These are phyloP conservation scores for Drosophila santomea DNA, from an alignment of 1,140 invertebrate species.

Conservation along the genomic window DNA sequence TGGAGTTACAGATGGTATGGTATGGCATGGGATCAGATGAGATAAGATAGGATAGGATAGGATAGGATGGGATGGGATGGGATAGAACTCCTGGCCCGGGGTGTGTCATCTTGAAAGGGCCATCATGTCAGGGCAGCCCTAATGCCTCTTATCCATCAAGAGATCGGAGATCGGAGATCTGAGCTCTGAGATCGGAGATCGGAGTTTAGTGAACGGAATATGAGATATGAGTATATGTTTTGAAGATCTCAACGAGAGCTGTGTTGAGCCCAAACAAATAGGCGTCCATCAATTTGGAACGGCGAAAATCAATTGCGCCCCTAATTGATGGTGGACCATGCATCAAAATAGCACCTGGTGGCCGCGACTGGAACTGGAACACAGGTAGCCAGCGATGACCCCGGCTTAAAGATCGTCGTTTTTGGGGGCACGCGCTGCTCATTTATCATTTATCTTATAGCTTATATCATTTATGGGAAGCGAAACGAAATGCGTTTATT, in stretches of 20 bases:
- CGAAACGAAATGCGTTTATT: slow-evolving; percentile 22
- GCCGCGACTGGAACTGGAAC: slow-evolving; percentile 25
- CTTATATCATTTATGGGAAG: too few relatives aligned
- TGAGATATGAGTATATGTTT: background rate
- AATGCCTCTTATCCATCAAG: slow-evolving; percentile 65
- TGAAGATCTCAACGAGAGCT: background rate
- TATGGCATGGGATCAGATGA: background rate
- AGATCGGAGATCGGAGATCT: slow-evolving; percentile 1
- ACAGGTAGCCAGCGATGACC: slow-evolving; percentile 59
- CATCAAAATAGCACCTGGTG: slow-evolving; percentile 80
- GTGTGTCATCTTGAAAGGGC: slow-evolving; percentile 27
- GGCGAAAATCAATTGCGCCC: slow-evolving; percentile 58
- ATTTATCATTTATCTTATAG: slow-evolving; percentile 52
- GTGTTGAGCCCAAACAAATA: slow-evolving; percentile 3
- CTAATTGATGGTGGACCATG: slow-evolving; percentile 72
- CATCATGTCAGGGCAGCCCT: slow-evolving; percentile 39
- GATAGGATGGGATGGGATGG: too few relatives aligned
- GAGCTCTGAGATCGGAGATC: too few relatives aligned
- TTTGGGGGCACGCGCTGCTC: slow-evolving; percentile 63
- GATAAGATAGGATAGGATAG: background rate
- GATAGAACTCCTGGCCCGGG: slow-evolving; percentile 2
- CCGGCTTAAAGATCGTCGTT: slow-evolving; percentile 10
- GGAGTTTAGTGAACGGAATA: background rate
- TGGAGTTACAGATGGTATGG: background rate
- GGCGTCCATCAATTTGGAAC: slow-evolving; percentile 17